Base-by-base conservation (phyloP, 1,140 invertebrate species). In the Hypothenemus hampei region DNA sequence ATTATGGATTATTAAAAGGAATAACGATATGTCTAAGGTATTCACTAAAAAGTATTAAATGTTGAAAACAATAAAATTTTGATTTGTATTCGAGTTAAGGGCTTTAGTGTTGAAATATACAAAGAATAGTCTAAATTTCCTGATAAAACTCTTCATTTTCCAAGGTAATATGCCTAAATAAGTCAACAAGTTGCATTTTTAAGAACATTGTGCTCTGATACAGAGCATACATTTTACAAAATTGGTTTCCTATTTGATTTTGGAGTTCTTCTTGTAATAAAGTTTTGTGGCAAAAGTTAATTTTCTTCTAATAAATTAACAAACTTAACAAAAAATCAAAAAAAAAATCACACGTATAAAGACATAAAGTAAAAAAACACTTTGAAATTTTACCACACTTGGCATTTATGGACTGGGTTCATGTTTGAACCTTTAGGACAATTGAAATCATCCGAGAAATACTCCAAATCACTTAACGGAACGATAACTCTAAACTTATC, bases 381-480 rank as follows among this genome's bases (percentile, higher is more conserved):
- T 8, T 37, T 16, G 35, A 11, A 37, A 11, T 15, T 43, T 60
- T 69, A 89, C 86, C 86, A 88, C 19, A 89, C 81, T 68, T 80
- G 76, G 74, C 94, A 97, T 69, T 94, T 97, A 0, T 89, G 75
- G 8, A 70, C 64, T 1, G 93, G 91, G 73, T 97, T 96, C 91
- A 97, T 93, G 15, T 78, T 81, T 0, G 87, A 83, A 1, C 83
- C 85, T 1, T 75, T 47, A 8, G 77, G 75, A 66, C 86, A 89
- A 16, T 79, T 76, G 67, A 84, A 89, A 64, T 84, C 81, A 52
- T 74, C 63, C 1, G 82, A 73, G 65, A 88, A 89, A 37, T 84
- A 78, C 29, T 75, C 65, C 61, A 79, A 77, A 65, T 89, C 88
- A 21, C 82, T 80, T 29, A 87, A 69, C 2, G 84, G 81, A 11